Evolutionary conservation across 2,797 vertebrate genomes (phyloP), one percentile per base, ranked within the genome.

Genomic region (Etheostoma nigrum): DNA sequence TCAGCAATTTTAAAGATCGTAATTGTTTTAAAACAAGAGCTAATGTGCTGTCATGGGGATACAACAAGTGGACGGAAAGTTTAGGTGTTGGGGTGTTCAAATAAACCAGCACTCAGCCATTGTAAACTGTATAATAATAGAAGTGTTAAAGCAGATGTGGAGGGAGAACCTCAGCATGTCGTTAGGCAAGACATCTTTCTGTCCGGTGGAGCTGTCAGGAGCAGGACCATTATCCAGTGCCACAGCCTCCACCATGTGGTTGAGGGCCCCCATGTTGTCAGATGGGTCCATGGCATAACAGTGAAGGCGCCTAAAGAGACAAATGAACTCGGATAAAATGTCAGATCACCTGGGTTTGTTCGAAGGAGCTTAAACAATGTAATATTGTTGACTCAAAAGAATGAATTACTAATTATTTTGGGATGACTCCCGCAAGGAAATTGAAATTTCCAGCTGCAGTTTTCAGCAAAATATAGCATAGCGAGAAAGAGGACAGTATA

Each of bases 91-190:
- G 4, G 6, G 6, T 59, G 36, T 51, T 23, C 1, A 65, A 40
- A 33, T 59, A 21, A 57, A 58, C 40, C 23, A 27, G 16, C 23
- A 54, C 1, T 10, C 3, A 47, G 25, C 1, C 3, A 23, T 6
- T 62, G 23, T 66, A 30, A 53, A 30, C 0, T 10, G 6, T 44
- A 36, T 44, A 36, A 47, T 30, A 7, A 59, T 1, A 58, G 1
- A 58, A 18, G n/a, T 18, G 2, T 68, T 59, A 14, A 40, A 53
- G 11, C 11, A 75, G 18, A 54, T 44, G 33, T 65, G 16, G 10
- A 27, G 6, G 11, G 15, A 16, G 25, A 67, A 95, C 94, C 93
- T 94, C 51, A 94, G 85, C 78, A 95, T 88, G 72, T 92, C 91
- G 72, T 53, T 33, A 9, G 85, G 72, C 0, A 76, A 80, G 1